Percentiles rank a stretch among this genome's conserved stretches.
These are phyloP conservation scores for Amblyjoppa proteus DNA, from an alignment of 2,888 invertebrate genomes.

Conservation along the genomic window DNA sequence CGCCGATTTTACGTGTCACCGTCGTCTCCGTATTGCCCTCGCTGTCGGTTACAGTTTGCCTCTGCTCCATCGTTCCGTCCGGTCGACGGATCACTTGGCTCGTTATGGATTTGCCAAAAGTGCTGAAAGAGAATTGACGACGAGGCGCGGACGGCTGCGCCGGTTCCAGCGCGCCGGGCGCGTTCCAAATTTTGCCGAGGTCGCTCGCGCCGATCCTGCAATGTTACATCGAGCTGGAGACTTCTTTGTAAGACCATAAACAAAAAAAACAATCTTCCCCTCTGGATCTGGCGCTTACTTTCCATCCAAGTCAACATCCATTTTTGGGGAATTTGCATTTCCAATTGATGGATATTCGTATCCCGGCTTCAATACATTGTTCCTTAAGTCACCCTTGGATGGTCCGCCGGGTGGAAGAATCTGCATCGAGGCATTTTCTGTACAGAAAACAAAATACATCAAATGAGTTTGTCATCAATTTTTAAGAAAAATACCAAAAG, in stretches of 20 bases:
- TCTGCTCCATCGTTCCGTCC: slow-evolving; percentile 87
- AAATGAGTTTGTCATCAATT: neutral
- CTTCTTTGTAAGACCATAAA: neutral
- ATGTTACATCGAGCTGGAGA: neutral
- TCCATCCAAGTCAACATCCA: slow-evolving; percentile 87
- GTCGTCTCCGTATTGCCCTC: slow-evolving; percentile 88
- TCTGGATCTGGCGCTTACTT: slow-evolving; percentile 83
- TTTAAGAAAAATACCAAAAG: neutral
- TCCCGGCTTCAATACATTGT: slow-evolving; percentile 82
- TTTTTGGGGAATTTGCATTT: slow-evolving; percentile 74
- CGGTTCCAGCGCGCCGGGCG: slow-evolving; percentile 75
- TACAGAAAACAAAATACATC: slow-evolving; percentile 11
- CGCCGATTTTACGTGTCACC: slow-evolving; percentile 84
- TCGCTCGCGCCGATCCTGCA: slow-evolving; percentile 77
- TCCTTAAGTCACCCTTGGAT: slow-evolving; percentile 68
- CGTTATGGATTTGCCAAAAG: slow-evolving; percentile 86
- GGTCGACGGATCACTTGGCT: slow-evolving; percentile 86
- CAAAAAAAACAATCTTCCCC: too few species aligned
- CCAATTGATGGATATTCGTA: slow-evolving; percentile 76
- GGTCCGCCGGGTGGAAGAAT: slow-evolving; percentile 67
- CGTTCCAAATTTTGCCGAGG: slow-evolving; percentile 77
- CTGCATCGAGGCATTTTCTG: slow-evolving; percentile 57
- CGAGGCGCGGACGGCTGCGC: slow-evolving; percentile 80
- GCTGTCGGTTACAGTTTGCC: slow-evolving; percentile 86
- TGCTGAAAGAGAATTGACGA: slow-evolving; percentile 58